Evolutionary conservation across 2,113 vertebrate species (phyloP).

Genomic region (Saimiri boliviensis): DNA sequence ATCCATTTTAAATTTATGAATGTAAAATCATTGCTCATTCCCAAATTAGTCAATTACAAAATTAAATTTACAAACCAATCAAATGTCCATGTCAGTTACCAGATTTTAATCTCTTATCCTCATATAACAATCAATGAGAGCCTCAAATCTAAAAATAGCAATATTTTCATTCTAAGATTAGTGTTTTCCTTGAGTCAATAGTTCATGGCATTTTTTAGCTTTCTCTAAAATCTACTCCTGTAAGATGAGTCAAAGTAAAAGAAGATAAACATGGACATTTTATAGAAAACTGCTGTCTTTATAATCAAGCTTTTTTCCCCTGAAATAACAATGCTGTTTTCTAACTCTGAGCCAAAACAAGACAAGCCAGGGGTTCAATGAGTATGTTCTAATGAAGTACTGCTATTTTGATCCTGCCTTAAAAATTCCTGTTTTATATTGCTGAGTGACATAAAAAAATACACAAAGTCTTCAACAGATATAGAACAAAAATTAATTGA

Average conservation of each 20-base stretch:
- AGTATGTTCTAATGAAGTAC: background rate
- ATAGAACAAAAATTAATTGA: constrained; percentile 18
- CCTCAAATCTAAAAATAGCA: background rate
- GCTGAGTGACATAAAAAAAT: background rate
- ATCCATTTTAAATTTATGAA: background rate
- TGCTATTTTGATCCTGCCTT: background rate
- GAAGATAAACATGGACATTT: background rate
- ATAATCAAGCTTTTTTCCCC: background rate
- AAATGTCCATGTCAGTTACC: background rate
- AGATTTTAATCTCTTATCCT: constrained; percentile 1
- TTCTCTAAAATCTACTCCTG: background rate
- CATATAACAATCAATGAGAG: background rate
- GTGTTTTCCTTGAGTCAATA: background rate
- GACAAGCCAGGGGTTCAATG: background rate
- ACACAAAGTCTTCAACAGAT: background rate
- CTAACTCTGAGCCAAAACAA: background rate
- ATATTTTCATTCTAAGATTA: background rate
- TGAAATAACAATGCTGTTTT: background rate
- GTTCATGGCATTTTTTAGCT: background rate
- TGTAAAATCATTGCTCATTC: background rate
- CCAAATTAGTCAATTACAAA: constrained; percentile 13
- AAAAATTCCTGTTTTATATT: constrained; percentile 7
- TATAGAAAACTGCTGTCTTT: constrained; percentile 2
- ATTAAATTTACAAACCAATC: background rate
- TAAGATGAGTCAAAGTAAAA: background rate